Conservation (phyloP, 2,113 vertebrate genomes). For the Nestor notabilis region DNA sequence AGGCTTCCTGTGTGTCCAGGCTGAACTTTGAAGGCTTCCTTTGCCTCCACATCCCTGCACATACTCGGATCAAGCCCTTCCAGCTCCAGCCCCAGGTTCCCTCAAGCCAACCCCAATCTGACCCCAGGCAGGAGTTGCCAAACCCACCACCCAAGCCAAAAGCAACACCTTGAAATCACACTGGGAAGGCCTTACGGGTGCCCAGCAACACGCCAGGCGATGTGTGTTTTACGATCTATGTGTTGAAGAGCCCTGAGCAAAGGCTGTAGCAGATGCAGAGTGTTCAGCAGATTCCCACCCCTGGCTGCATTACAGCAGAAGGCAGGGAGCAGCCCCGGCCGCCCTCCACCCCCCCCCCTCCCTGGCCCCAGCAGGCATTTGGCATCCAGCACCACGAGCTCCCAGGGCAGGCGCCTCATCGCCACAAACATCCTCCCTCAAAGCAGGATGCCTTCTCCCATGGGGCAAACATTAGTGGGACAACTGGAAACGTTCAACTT, state of each 20-base stretch:
- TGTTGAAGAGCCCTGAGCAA: slow-evolving; percentile 38
- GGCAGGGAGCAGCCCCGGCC: not conserved
- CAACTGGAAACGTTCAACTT: slow-evolving; percentile 80
- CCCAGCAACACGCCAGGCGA: not conserved
- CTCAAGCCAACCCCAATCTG: not conserved
- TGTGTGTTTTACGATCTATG: slow-evolving; percentile 1
- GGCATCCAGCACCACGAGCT: slow-evolving; percentile 65
- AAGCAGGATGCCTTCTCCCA: slow-evolving; percentile 70
- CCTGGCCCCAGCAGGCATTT: slow-evolving; percentile 38
- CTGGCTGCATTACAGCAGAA: slow-evolving; percentile 6
- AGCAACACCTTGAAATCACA: not conserved
- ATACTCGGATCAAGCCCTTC: not conserved
- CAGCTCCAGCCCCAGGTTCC: not conserved
- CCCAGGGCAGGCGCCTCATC: slow-evolving; percentile 54
- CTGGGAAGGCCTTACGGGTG: not conserved
- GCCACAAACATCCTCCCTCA: slow-evolving; percentile 65
- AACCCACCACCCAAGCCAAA: not conserved
- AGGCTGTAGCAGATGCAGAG: slow-evolving; percentile 44
- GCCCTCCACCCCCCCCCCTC: slow-evolving; percentile 41
- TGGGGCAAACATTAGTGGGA: slow-evolving; percentile 75
- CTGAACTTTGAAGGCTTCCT: not conserved
- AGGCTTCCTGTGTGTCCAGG: not conserved
- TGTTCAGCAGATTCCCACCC: slow-evolving; percentile 26
- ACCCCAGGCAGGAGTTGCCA: not conserved
- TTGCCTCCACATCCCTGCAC: not conserved